Base-by-base conservation (phyloP, 2,888 invertebrate genomes). In the Caenorhabditis wallacei region DNA sequence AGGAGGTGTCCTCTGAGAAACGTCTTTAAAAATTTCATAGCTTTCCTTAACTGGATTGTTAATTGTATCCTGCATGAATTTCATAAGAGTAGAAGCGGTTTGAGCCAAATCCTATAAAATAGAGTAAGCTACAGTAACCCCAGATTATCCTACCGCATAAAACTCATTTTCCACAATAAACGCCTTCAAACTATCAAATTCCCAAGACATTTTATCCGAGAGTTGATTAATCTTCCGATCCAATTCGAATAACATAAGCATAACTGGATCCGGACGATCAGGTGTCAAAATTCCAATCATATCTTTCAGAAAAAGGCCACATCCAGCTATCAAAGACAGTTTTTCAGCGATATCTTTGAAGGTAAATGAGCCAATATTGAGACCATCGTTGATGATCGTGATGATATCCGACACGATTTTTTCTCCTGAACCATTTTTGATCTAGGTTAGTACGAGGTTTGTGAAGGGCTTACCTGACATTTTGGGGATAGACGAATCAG, bases 101-200 rank as follows among this genome's bases (percentile, higher is more conserved):
- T 54, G 68, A n/a, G 46, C 68, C 1, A 68, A 37, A 18, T 68
- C 68, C 63, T 63, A 48, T 18, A n/a, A n/a, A n/a, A 48, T 13
- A 40, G 2, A 40, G 40, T 48, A 30, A 30, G 4, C 30, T 8
- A 5, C 30, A 30, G 8, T 30, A 30, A 30, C 46, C 3, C 35
- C n/a, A n/a, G n/a, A n/a, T n/a, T n/a, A n/a, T n/a, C n/a, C n/a
- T n/a, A 70, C 69, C 7, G 61, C 61, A 46, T 72, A 72, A 53
- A 72, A 61, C 40, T 72, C 61, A n/a, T 63, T 43, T 26, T 72
- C 61, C 26, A 51, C 53, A 18, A 72, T 63, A 22, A 72, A 72
- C 16, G 72, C 72, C 22, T 63, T 63, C 20, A 72, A 20, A 26
- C 61, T 61, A 40, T 72, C 51, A 22, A 72, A 63, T n/a, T 72